phyloP scores from a whole-genome alignment of 2,888 invertebrate genomes.

The Drosophila parthenogenetica region DNA sequence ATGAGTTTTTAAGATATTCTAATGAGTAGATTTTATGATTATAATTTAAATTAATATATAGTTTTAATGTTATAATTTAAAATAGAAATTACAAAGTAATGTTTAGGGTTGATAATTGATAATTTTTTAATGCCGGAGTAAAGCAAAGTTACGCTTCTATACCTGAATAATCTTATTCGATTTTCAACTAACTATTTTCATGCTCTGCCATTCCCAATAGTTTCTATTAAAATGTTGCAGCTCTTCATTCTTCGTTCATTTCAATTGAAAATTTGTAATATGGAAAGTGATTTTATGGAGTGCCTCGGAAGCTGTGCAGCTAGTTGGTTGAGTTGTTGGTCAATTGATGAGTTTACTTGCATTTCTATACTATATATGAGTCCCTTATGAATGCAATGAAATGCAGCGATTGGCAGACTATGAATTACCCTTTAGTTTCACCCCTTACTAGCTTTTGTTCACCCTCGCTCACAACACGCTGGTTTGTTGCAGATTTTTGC shows the following conservation, averaged over 20 bases:
- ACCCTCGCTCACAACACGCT: not conserved
- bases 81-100: no score
- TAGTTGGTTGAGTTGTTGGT: not conserved
- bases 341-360: slow-evolving; percentile 33
- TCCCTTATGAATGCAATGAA: slow-evolving; percentile 44
- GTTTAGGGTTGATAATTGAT: no score
- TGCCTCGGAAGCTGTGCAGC: not conserved
- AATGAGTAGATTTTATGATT: no score
- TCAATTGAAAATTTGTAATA: not conserved
- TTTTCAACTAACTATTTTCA: no score
- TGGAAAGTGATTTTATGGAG: not conserved
- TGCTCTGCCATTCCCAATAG: no score
- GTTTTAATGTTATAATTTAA: no score
- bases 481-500: not conserved
- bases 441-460: not conserved
- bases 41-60: no score
- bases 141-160: no score
- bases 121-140: no score
- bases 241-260: not conserved
- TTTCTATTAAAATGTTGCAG: no score
- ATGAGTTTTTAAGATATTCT: no score
- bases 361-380: slow-evolving; percentile 7
- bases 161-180: no score
- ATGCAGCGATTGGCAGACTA: slow-evolving; percentile 38
- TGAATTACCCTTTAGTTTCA: not conserved